Percentiles rank a stretch among this genome's conserved stretches.
These are phyloP conservation scores for Muscicapa adusta DNA, from an alignment of 2,113 vertebrate genomes.

Conservation along the genomic window DNA sequence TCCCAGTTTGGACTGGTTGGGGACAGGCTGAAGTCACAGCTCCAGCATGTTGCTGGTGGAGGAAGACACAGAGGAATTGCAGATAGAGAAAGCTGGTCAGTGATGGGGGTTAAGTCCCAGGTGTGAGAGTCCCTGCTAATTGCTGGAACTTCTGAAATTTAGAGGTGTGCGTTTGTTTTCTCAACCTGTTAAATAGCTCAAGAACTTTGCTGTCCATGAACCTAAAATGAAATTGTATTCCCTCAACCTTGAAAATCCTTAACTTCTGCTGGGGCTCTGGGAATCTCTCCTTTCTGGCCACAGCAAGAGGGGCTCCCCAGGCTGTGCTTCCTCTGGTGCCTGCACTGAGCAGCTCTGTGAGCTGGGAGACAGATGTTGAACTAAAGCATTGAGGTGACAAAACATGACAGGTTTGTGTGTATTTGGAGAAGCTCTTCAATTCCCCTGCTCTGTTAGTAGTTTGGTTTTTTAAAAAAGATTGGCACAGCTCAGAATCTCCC, in stretches of 20 bases:
- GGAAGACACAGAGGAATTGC: not conserved
- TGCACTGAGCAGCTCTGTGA: rapidly evolving
- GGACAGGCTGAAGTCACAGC: not conserved
- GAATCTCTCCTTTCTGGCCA: not conserved
- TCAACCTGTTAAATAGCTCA: rapidly evolving
- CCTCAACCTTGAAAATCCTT: not conserved
- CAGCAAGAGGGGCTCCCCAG: not conserved
- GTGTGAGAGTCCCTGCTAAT: not conserved
- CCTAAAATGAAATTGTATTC: not conserved
- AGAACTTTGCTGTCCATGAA: not conserved
- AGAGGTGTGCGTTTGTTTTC: not conserved
- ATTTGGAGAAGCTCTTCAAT: not conserved
- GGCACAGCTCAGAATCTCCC: not conserved
- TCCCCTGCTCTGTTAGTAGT: rapidly evolving
- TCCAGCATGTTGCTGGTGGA: not conserved
- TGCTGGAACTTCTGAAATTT: not conserved
- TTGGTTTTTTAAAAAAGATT: not conserved
- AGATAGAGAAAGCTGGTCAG: not conserved
- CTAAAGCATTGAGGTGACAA: not conserved
- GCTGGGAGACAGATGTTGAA: not conserved
- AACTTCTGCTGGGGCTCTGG: not conserved
- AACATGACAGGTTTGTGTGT: not conserved
- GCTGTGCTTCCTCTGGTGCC: rapidly evolving
- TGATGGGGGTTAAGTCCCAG: not conserved
- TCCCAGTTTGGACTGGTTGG: not conserved